Evolutionary conservation across 1,140 invertebrate species (phyloP), one percentile per base, ranked within the genome.

Genomic region (Heterodera schachtii): DNA sequence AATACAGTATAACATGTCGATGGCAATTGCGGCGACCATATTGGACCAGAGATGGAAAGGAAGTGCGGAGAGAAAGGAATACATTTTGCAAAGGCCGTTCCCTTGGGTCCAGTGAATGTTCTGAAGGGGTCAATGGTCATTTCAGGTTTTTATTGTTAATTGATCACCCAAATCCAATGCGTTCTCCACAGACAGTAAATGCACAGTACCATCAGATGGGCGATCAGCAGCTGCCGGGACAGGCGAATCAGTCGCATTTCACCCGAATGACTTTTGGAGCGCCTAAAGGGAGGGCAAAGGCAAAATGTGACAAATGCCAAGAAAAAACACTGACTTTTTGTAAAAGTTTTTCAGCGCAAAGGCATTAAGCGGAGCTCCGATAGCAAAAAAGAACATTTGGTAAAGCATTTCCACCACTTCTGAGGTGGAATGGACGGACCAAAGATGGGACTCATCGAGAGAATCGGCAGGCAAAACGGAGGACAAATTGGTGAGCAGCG

Each of bases 11-110:
- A 87, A 70, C 87, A 87, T 87, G 75, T 87, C 87, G 70, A 88
- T 81, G 75, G 87, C 87, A 81, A 87, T 84, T n/a, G 87, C 87
- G 13, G 87, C 87, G 2, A 87, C 87, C 78, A 87, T 83, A 69
- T 87, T 87, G 16, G 87, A 88, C 87, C 87, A 87, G 19, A 87
- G 79, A 80, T 87, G 87, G 74, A 87, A 87, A 5, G 87, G 87
- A 9, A 87, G 76, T 41, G 87, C 84, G 60, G 76, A 74, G 21
- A 86, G 78, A 52, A 88, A 86, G 41, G 86, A 87, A 78, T 87
- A 87, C 13, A 87, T 74, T 57, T 83, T 81, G 70, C 87, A 87
- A 13, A 87, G 60, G n/a, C 84, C 43, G 70, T 87, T 81, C 4
- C 87, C 87, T 78, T 84, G 84, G 19, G 80, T 86, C 87, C 87